Base-by-base conservation (phyloP, 2,888 invertebrate species). In the Apocheima hispidaria region DNA sequence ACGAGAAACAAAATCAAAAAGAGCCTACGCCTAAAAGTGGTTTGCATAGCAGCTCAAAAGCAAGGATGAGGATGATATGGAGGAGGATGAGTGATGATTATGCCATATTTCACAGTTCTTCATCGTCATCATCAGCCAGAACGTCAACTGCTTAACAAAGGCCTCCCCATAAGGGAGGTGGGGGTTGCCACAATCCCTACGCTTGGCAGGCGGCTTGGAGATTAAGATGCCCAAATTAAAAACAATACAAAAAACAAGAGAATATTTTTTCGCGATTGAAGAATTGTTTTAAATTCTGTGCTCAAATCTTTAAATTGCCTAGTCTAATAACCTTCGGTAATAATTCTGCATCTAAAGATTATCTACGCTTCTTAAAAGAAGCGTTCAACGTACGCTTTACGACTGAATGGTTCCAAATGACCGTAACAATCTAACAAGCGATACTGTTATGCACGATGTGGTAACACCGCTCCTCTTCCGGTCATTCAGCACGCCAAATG, bases 331-430 rank as follows among this genome's bases (percentile, higher is more conserved):
- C 9, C 38, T 38, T 16, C 7, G n/a, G 5, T n/a, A 21, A 21
- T 12, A 20, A 21, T 12, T 23, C 10, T n/a, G 12, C 21, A 23
- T 28, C 4, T 28, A 4, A 14, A 4, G 4, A 44, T 28, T 44
- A 44, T 16, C 7, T 12, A 44, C 16, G 44, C 14, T 28, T 18
- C 12, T 14, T 6, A 2, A n/a, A n/a, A n/a, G 14, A 18, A 44
- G 53, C 65, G 68, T 66, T 69, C 65, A 69, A 63, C 46, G 68
- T 49, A 64, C 68, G 57, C 64, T 58, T 66, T 62, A 61, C 46
- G 51, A 16, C 16, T 50, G 40, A 54, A 59, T 41, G 23, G 44
- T 50, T 5, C 36, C 46, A 33, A 51, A 63, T 56, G 43, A 40
- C 56, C 54, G 21, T 30, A 23, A 46, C 46, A 26, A 30, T 10